Evolutionary conservation across 2,113 vertebrate species (phyloP), one percentile per base, ranked within the genome.

Genomic region (Perca flavescens): DNA sequence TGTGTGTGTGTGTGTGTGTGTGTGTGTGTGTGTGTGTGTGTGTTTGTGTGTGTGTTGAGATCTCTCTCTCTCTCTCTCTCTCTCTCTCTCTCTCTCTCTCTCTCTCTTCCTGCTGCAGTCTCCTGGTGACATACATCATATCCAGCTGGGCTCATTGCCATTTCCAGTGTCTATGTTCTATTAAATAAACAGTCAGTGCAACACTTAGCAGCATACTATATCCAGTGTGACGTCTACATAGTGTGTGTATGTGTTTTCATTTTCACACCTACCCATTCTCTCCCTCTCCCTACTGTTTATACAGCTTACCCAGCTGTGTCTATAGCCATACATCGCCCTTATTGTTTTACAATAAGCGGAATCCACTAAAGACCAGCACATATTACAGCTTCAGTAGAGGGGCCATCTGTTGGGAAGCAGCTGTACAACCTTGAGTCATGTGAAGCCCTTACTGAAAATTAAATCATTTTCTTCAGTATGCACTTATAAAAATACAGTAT

Each of bases 111-210:
- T 83, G 77, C 71, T 87, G 85, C 79, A 82, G 58, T 77, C 19
- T 80, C 58, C 56, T 65, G 4, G n/a, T 61, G 63, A 54, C 70
- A 75, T 86, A 64, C 34, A 80, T 83, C 77, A 86, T 49, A 56
- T 83, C 78, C 78, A 84, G 80, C 62, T 67, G 84, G 73, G 61
- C 82, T 80, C 7, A 3, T 14, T 46, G 73, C 79, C 73, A 75
- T 74, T 28, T 68, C 28, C 47, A 67, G 19, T 49, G 40, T 78
- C n/a, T 47, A 28, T 66, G 79, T 56, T 61, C 49, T 82, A 22
- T 77, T 79, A 79, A 79, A 75, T 74, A 75, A 83, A 81, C 65
- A 74, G 63, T 71, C 64, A 65, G 31, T 68, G 76, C 72, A 76
- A 69, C 60, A 58, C 62, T 78, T 72, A 64, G 52, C n/a, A 17